Base-by-base conservation (phyloP, 2,113 vertebrate species). In the Psittacus erithacus region DNA sequence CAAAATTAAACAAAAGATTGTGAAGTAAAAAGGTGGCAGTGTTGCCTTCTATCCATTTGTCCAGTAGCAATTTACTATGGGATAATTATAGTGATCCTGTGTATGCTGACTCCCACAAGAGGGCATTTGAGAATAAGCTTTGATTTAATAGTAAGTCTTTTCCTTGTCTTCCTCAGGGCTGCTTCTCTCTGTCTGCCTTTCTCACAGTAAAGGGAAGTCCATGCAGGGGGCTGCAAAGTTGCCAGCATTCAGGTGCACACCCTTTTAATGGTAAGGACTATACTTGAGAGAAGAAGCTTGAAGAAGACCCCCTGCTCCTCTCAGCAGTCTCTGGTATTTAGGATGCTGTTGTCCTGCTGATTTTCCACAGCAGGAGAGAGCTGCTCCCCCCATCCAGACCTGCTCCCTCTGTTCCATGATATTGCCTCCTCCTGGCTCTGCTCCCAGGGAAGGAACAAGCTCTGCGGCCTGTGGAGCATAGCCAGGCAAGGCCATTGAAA, bases 371-470 rank as follows among this genome's bases (percentile, higher is more conserved):
- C 10, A 86, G 18, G 12, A 65, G 6, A 38, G 23, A 27, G 11
- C 9, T 76, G 15, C 7, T 60, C 18, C 1, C 2, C 28, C 24
- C 31, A 25, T 12, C 19, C 57, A 50, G 13, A 10, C 22, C 11
- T 53, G 22, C 29, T 55, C 59, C 29, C 6, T 46, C 7, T 2
- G 1, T 0, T 15, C 13, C 0, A 7, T 1, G 5, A 10, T 47
- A 11, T 22, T 69, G 28, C 22, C 33, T 55, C 20, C 71, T 71
- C 6, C 31, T 0, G 3, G 7, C 27, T 82, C 31, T 69, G 25
- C 19, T 78, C 15, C 19, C 31, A 22, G 12, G 24, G 13, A 49
- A 88, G 38, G n/a, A 68, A 11, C 5, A 65, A 82, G 28, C 31
- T 35, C 20, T 38, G 27, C 2, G 0, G 2, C 22, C 12, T 14